These are phyloP conservation scores for Isichthys henryi DNA, from an alignment of 2,113 vertebrate species.

Conservation along the genomic window DNA sequence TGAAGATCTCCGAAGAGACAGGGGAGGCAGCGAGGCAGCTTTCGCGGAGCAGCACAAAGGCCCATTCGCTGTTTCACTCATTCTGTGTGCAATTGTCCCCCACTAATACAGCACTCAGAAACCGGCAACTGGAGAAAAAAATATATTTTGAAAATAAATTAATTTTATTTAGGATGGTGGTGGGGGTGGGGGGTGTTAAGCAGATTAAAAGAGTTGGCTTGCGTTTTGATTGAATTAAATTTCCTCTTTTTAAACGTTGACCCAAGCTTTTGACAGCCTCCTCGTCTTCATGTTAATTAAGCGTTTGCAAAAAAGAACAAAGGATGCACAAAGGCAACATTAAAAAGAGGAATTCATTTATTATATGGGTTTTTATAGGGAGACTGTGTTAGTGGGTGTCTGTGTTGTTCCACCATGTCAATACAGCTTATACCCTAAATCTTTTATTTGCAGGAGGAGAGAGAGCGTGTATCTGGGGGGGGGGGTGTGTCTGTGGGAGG, in stretches of 20 bases:
- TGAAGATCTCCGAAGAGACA: constrained; percentile 23
- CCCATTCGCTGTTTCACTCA: not conserved
- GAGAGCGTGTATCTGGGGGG: not conserved
- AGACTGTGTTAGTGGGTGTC: not conserved
- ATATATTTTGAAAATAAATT: constrained; percentile 21
- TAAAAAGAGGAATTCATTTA: constrained; percentile 18
- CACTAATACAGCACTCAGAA: not conserved
- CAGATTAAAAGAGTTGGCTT: constrained; percentile 15
- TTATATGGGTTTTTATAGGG: constrained; percentile 6
- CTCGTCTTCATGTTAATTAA: constrained; percentile 20
- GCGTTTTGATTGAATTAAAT: constrained; percentile 23
- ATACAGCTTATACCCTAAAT: constrained; percentile 5
- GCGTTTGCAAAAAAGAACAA: constrained; percentile 19
- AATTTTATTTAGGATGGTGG: not conserved
- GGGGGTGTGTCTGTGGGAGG: not conserved
- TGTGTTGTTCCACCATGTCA: not conserved
- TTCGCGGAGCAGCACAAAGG: constrained; percentile 5
- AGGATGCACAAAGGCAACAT: constrained; percentile 7
- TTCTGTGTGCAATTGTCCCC: not conserved
- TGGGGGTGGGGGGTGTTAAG: not conserved
- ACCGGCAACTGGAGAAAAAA: not conserved
- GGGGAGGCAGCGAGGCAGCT: not conserved
- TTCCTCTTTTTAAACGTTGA: constrained; percentile 21
- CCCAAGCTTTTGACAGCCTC: constrained; percentile 23
- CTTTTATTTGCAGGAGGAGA: not conserved